A percentile compares a stretch with the other conserved stretches of the same genome.
phyloP scores from a whole-genome alignment of 2,797 vertebrate species.

The Phylloscopus collybita region DNA sequence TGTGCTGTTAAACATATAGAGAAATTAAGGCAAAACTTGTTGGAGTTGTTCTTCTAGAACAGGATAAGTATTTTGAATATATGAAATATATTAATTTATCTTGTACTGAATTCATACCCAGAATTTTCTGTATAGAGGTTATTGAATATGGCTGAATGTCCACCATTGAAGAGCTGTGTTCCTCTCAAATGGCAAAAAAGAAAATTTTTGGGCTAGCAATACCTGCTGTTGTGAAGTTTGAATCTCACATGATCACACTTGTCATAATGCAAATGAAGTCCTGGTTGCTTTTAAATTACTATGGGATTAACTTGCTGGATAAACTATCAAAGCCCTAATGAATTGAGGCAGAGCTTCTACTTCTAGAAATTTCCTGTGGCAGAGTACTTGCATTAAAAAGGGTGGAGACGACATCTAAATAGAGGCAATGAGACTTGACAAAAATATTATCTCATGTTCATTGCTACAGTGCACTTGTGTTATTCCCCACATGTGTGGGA shows the following conservation, averaged over 20 bases:
- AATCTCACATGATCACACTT: neutral
- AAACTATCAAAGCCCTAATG: neutral
- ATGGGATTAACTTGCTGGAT: neutral
- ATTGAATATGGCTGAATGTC: neutral
- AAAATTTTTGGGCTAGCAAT: neutral
- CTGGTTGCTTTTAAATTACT: neutral
- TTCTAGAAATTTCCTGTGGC: neutral
- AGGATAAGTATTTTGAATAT: slow-evolving; percentile 9
- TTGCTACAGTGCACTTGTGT: neutral
- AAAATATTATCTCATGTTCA: neutral
- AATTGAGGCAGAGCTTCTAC: neutral
- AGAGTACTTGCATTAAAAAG: neutral
- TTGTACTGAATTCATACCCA: neutral
- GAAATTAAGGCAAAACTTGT: slow-evolving; percentile 21
- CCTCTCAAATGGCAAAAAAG: neutral
- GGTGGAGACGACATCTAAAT: neutral
- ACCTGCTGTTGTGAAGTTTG: neutral
- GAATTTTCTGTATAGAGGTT: neutral
- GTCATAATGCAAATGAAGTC: neutral
- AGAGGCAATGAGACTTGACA: neutral
- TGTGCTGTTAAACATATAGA: neutral
- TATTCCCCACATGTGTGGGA: neutral
- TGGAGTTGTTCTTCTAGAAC: slow-evolving; percentile 12
- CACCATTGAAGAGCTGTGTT: neutral
- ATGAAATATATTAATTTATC: neutral